These are phyloP conservation scores for Mergus octosetaceus DNA, from an alignment of 2,797 vertebrate species.

Conservation along the genomic window DNA sequence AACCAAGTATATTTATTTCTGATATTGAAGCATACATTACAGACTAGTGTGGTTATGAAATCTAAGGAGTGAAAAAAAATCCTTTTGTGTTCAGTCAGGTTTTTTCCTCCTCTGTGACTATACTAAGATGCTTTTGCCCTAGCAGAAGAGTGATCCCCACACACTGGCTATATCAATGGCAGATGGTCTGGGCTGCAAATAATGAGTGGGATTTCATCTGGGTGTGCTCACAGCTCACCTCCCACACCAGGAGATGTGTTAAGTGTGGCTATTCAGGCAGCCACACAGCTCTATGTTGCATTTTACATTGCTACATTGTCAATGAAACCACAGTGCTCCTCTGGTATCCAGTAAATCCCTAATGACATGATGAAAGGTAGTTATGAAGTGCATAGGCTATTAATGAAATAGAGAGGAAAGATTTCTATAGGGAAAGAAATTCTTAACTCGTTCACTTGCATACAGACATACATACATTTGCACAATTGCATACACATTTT, in stretches of 20 bases:
- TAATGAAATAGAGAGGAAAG: background rate
- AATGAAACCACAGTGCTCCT: background rate
- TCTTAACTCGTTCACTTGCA: background rate
- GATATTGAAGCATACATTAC: background rate
- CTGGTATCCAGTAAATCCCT: background rate
- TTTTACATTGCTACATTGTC: background rate
- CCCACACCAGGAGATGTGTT: accelerated
- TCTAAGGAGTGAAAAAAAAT: background rate
- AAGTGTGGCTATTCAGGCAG: background rate
- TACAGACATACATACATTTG: background rate
- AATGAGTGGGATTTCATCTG: background rate
- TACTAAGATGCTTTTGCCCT: background rate
- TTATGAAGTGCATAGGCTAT: background rate
- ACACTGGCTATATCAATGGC: accelerated
- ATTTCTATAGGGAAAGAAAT: background rate
- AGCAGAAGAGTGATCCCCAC: background rate
- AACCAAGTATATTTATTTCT: background rate
- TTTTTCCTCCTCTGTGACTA: background rate
- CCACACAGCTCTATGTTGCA: accelerated
- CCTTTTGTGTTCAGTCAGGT: background rate
- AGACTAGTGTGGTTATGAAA: background rate
- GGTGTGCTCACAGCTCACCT: background rate
- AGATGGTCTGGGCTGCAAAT: background rate
- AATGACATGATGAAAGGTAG: background rate
- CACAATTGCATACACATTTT: background rate